Percentiles rank a stretch among this genome's conserved stretches.
Evolutionary conservation across 2,113 vertebrate species (phyloP).

Genomic region (Grus americana): DNA sequence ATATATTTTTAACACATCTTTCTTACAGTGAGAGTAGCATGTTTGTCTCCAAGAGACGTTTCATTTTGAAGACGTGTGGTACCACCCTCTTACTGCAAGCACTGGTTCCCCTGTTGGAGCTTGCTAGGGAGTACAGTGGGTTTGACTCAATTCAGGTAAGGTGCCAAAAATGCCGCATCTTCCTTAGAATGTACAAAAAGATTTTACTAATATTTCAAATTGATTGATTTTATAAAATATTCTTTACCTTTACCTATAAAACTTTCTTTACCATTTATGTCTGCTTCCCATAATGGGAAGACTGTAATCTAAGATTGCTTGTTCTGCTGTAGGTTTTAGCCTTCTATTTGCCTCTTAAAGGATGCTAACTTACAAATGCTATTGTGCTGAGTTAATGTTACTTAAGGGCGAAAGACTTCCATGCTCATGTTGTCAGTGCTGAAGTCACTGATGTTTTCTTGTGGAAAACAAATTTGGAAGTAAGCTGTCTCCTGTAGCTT

Average conservation of each 20-base stretch:
- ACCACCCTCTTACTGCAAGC: slow-evolving; percentile 99
- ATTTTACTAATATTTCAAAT: neutral
- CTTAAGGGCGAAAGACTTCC: neutral
- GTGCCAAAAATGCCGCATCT: neutral
- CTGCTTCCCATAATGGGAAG: neutral
- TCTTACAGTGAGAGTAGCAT: slow-evolving; percentile 98
- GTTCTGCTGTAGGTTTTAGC: neutral
- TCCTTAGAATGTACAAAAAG: neutral
- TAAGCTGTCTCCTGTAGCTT: neutral
- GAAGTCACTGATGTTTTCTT: neutral
- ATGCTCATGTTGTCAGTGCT: neutral
- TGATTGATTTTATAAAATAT: neutral
- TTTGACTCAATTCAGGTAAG: slow-evolving; percentile 96
- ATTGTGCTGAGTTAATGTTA: neutral
- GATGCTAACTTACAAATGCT: neutral
- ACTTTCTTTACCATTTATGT: neutral
- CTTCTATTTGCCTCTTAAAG: neutral
- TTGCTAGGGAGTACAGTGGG: slow-evolving; percentile 97
- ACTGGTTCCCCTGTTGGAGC: slow-evolving; percentile 98
- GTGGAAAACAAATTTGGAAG: neutral
- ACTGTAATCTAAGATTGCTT: neutral
- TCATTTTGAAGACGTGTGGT: slow-evolving; percentile 99
- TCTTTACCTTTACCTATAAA: neutral
- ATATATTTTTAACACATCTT: neutral
- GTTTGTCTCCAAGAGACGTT: slow-evolving; percentile 99